Evolutionary conservation across 2,797 vertebrate genomes (phyloP).

Genomic region (Hipposideros larvatus): DNA sequence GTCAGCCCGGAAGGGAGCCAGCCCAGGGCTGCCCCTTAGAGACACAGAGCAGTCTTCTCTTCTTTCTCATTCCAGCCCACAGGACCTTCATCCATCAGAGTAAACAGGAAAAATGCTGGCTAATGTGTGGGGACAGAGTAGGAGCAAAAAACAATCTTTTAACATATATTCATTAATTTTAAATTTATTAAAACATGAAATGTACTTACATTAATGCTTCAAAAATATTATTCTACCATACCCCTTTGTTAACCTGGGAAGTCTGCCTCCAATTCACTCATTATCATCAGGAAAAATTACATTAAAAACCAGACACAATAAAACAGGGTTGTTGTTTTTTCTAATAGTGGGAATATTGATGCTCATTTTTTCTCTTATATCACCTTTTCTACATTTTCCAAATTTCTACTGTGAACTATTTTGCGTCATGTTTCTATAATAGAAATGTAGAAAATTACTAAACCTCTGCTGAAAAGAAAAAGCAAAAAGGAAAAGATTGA

Average conservation of each 20-base stretch:
- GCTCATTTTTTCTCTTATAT: not conserved
- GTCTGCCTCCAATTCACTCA: not conserved
- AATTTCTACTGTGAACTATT: not conserved
- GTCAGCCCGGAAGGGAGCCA: not conserved
- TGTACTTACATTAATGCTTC: not conserved
- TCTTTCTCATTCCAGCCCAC: too few species aligned
- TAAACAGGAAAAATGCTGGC: not conserved
- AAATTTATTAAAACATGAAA: not conserved
- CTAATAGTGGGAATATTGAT: not conserved
- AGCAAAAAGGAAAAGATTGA: not conserved
- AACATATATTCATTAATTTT: not conserved
- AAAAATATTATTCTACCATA: constrained; percentile 10
- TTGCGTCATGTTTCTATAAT: not conserved
- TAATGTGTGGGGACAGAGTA: not conserved
- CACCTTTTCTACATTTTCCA: constrained; percentile 9
- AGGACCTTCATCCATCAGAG: not conserved
- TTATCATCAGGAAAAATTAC: not conserved
- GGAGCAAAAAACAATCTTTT: not conserved
- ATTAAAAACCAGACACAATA: not conserved
- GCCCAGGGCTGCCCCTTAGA: not conserved
- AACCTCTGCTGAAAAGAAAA: constrained; percentile 5
- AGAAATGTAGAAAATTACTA: not conserved
- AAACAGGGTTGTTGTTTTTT: not conserved
- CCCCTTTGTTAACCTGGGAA: not conserved
- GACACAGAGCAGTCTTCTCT: not conserved